phyloP scores from a whole-genome alignment of 1,140 invertebrate genomes.

The Melitaea cinxia region DNA sequence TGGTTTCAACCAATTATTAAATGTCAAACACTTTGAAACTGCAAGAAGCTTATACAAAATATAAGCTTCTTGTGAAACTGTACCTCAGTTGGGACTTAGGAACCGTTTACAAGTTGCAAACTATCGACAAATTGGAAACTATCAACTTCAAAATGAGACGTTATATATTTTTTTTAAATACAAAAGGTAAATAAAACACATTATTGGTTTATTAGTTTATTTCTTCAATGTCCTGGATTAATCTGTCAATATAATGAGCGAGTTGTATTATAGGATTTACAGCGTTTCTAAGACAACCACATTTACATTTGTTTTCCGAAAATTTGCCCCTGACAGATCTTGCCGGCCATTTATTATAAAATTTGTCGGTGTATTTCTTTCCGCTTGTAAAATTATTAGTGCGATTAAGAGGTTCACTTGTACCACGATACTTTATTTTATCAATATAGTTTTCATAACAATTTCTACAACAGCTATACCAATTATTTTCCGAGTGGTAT shows the following conservation, averaged over 20 bases:
- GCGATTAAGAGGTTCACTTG: constrained; percentile 50
- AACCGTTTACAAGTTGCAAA: no score
- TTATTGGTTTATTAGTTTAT: constrained; percentile 9
- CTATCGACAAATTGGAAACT: no score
- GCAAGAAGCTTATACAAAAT: no score
- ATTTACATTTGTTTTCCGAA: constrained; percentile 37
- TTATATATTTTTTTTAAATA: no score
- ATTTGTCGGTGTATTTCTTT: constrained; percentile 25
- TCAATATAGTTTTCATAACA: constrained; percentile 34
- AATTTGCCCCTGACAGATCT: constrained; percentile 21
- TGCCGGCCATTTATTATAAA: constrained; percentile 35
- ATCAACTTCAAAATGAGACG: no score
- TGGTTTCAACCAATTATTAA: no score
- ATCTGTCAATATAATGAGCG: constrained; percentile 53
- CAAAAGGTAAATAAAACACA: not conserved
- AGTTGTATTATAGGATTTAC: constrained; percentile 58
- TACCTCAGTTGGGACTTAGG: no score
- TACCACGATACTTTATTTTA: constrained; percentile 20
- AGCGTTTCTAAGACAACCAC: constrained; percentile 40
- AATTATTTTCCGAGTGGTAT: constrained; percentile 45
- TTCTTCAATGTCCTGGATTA: constrained; percentile 50
- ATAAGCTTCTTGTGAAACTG: no score
- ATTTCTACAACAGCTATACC: constrained; percentile 34
- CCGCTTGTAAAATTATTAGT: constrained; percentile 24
- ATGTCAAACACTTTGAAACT: no score